phyloP scores from a whole-genome alignment of 2,888 invertebrate genomes.

The Tipula confusa region DNA sequence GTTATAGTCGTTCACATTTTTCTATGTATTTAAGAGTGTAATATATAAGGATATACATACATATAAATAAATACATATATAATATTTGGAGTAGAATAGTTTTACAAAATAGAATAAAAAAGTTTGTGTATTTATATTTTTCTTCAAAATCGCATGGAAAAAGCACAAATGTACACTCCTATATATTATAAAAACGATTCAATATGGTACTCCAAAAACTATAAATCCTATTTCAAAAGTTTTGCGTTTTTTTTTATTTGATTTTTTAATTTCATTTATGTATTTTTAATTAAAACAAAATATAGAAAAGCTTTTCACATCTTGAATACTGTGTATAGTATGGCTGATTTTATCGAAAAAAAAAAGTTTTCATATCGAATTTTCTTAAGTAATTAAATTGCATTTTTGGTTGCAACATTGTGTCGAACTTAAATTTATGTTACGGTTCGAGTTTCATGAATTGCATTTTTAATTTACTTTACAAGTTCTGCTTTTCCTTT shows the following conservation, averaged over 20 bases:
- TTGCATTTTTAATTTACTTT: too few species aligned
- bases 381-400: background rate
- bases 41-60: too few species aligned
- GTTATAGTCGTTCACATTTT: too few species aligned
- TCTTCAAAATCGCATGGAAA: background rate
- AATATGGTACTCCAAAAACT: background rate
- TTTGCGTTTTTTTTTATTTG: background rate
- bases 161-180: background rate
- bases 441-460: too few species aligned
- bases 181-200: background rate
- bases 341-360: background rate
- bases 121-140: background rate
- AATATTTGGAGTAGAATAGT: background rate
- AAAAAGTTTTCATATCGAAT: background rate
- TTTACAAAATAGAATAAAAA: background rate
- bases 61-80: background rate
- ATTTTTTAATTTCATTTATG: conserved; percentile 12
- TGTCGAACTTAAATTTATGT: too few species aligned
- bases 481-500: too few species aligned
- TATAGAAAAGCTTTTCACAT: background rate
- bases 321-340: background rate
- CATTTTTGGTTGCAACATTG: background rate
- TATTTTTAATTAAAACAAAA: conserved; percentile 4
- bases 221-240: background rate
- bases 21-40: too few species aligned